phyloP scores from a whole-genome alignment of 1,140 invertebrate genomes.

The Rhynchophorus ferrugineus region DNA sequence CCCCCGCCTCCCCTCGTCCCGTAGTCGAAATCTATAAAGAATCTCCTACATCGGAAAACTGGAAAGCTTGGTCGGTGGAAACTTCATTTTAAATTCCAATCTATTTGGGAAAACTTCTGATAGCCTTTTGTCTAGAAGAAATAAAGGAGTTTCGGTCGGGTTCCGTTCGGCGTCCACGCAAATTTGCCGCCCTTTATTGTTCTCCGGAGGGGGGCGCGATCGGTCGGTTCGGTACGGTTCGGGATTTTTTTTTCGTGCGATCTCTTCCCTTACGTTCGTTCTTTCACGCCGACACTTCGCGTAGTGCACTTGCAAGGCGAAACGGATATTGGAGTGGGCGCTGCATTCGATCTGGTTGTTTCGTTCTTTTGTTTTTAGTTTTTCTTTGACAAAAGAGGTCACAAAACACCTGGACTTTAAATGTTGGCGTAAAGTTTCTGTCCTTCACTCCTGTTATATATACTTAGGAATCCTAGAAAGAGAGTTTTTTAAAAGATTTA shows the following conservation, averaged over 20 bases:
- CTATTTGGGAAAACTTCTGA: slow-evolving; percentile 32
- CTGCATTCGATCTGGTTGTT: too few species aligned
- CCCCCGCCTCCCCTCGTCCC: not conserved
- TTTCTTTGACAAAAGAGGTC: too few species aligned
- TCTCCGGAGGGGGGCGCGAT: not conserved
- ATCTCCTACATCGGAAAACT: slow-evolving; percentile 3
- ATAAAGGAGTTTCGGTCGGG: slow-evolving; percentile 21
- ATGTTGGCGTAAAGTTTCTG: too few species aligned
- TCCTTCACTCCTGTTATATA: too few species aligned
- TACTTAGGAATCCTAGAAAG: too few species aligned
- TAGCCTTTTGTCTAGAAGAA: slow-evolving; percentile 32
- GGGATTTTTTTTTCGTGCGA: not conserved
- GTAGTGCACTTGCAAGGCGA: too few species aligned
- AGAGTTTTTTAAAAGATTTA: too few species aligned
- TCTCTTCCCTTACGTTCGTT: not conserved
- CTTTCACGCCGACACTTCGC: too few species aligned
- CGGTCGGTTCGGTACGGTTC: not conserved
- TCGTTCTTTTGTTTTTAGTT: too few species aligned
- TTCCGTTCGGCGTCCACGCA: slow-evolving; percentile 5
- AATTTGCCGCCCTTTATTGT: not conserved
- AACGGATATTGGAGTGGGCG: too few species aligned
- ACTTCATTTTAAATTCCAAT: slow-evolving; percentile 33
- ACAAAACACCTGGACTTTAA: too few species aligned
- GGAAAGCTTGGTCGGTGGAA: slow-evolving; percentile 12
- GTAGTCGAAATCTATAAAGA: slow-evolving; percentile 9